phyloP scores from a whole-genome alignment of 2,797 vertebrate genomes.

The Peromyscus melanophrys region DNA sequence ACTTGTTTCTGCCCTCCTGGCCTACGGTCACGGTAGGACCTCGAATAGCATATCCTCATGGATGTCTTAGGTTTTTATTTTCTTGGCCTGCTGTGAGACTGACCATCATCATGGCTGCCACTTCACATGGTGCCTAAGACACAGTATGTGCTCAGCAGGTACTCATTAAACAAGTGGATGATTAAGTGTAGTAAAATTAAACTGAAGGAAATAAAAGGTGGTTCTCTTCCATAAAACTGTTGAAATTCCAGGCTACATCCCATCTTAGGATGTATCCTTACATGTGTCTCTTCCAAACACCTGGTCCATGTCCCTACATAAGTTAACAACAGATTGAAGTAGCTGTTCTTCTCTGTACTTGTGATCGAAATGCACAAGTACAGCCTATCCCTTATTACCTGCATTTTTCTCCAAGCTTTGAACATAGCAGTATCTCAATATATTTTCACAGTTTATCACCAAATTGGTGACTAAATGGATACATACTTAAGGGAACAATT shows the following conservation, averaged over 20 bases:
- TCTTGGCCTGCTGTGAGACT: not conserved
- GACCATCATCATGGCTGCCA: not conserved
- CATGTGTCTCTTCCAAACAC: conserved; percentile 54
- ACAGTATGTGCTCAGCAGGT: not conserved
- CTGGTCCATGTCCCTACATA: not conserved
- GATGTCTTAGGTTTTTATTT: conserved; percentile 12
- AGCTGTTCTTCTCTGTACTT: not conserved
- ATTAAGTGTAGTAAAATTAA: conserved; percentile 42
- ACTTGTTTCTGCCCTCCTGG: not conserved
- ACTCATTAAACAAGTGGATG: conserved; percentile 12
- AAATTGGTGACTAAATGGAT: not conserved
- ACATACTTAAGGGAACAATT: not conserved
- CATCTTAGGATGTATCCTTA: not conserved
- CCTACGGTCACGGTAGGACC: not conserved
- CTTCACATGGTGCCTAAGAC: not conserved
- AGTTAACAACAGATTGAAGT: not conserved
- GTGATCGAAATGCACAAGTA: not conserved
- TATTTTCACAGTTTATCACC: not conserved
- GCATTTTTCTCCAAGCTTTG: not conserved
- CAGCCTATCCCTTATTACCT: not conserved
- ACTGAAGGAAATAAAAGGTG: not conserved
- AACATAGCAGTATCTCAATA: not conserved
- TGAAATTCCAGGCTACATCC: not conserved
- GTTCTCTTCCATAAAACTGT: not conserved
- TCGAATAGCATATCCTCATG: not conserved